These are phyloP conservation scores for Seira musarum DNA, from an alignment of 2,888 invertebrate genomes.

Conservation along the genomic window DNA sequence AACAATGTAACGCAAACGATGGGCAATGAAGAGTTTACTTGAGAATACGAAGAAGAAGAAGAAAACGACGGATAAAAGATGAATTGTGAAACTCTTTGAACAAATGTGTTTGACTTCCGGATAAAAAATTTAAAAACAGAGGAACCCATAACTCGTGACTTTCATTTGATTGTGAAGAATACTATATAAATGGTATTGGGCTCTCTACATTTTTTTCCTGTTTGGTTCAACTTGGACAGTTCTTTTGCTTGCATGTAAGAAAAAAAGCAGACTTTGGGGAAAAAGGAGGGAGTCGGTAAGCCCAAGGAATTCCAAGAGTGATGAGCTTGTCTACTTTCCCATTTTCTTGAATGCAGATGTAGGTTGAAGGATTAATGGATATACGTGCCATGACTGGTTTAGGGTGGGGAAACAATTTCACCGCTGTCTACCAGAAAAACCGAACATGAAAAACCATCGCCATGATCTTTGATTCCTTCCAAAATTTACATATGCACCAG, in stretches of 20 bases:
- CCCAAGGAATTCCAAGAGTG: slow-evolving; percentile 53
- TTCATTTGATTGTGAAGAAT: slow-evolving; percentile 15
- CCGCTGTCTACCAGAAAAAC: slow-evolving; percentile 29
- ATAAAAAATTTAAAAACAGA: slow-evolving; percentile 54
- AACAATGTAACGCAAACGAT: neutral
- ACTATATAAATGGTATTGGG: neutral
- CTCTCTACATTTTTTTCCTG: neutral
- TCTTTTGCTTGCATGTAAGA: neutral
- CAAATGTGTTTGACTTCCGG: slow-evolving; percentile 51
- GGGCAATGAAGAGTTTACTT: neutral
- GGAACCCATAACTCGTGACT: slow-evolving; percentile 38
- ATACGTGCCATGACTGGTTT: slow-evolving; percentile 60
- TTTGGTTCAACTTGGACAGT: neutral
- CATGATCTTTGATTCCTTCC: slow-evolving; percentile 39
- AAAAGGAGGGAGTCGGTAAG: slow-evolving; percentile 13
- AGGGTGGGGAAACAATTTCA: slow-evolving; percentile 60
- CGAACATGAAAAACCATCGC: slow-evolving; percentile 3
- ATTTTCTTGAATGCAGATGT: slow-evolving; percentile 58
- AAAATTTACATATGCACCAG: slow-evolving; percentile 28
- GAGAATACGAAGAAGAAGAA: neutral
- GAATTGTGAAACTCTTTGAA: slow-evolving; percentile 31
- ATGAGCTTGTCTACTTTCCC: slow-evolving; percentile 62
- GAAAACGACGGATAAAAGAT: slow-evolving; percentile 13
- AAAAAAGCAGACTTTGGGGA: slow-evolving; percentile 3
- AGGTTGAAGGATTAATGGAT: slow-evolving; percentile 63